Base-by-base conservation (phyloP, 2,797 vertebrate genomes). In the Perdix hodgsoniae region DNA sequence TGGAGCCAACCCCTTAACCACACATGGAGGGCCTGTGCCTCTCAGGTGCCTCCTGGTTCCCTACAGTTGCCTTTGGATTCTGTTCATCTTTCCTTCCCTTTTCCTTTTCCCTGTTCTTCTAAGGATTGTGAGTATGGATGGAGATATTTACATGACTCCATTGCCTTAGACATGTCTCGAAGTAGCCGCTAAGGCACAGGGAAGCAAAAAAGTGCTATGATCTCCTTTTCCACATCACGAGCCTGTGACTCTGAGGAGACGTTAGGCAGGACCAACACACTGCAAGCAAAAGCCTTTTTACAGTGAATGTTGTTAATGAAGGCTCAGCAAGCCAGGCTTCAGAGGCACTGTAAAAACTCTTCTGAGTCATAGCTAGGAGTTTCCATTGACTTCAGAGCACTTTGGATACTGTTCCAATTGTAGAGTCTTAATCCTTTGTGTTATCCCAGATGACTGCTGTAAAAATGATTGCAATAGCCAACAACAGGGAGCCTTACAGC, bases 401-500 rank as follows among this genome's bases (percentile, higher is more conserved):
- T 79, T 45, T 76, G 79, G 80, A 45, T 94, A 57, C 69, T 37
- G 64, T 70, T 39, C 13, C 42, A 61, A 35, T 93, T 82, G n/a
- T 17, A 88, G 69, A 74, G 37, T 73, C 49, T 59, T 87, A 86
- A 81, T 91, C 85, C 83, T 81, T 92, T 83, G 57, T 85, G 75
- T 81, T 88, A 83, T 88, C 71, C 47, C 39, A 26, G 40, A 76
- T 95, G 59, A 47, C 57, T 74, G 76, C 76, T 84, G 73, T 87
- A 89, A 86, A 72, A 94, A 71, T 91, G 37, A 89, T 89, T 91
- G 63, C 90, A 91, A 60, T 56, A 86, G 57, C 73, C 80, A 54
- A 49, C 80, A 92, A 83, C 63, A 54, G 90, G 66, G 80, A 93
- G 80, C 49, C 88, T 93, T 90, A 80, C 33, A 82, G 80, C 89